Conservation (phyloP, 2,797 vertebrate species). For the Masticophis lateralis region DNA sequence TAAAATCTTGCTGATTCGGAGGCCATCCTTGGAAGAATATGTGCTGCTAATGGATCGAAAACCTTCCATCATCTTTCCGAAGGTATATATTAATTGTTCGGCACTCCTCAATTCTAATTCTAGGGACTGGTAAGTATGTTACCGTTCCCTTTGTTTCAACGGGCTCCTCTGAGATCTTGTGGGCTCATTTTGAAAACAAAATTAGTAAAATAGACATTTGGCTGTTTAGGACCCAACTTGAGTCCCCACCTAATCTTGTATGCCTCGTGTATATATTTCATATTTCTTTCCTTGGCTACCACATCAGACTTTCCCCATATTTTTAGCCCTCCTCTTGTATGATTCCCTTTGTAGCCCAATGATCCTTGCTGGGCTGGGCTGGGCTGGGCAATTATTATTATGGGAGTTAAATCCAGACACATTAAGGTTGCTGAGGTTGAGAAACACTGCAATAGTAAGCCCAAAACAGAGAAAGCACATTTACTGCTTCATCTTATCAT, state of each 20-base stretch:
- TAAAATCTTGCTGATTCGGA: constrained; percentile 70
- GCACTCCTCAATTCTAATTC: no score
- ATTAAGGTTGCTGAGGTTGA: not conserved
- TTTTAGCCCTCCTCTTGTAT: not conserved
- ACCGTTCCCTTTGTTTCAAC: not conserved
- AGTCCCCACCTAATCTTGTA: not conserved
- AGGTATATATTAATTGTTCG: constrained; percentile 68
- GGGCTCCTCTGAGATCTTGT: not conserved
- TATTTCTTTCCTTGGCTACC: not conserved
- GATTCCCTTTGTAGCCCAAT: not conserved
- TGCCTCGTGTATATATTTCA: not conserved
- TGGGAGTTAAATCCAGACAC: not conserved
- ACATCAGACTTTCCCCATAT: not conserved
- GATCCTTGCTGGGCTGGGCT: not conserved
- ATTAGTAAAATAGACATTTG: not conserved
- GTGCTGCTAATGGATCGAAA: constrained; percentile 84
- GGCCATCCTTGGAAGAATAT: constrained; percentile 85
- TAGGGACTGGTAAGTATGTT: not conserved
- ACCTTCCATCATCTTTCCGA: constrained; percentile 83
- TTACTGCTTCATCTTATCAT: not conserved
- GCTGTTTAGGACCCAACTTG: not conserved
- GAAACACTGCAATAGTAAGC: not conserved
- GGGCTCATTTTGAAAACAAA: not conserved
- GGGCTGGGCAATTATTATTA: not conserved
- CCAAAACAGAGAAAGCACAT: not conserved